Evolutionary conservation across 2,888 invertebrate species (phyloP).

Genomic region (Ormyrus pomaceus): DNA sequence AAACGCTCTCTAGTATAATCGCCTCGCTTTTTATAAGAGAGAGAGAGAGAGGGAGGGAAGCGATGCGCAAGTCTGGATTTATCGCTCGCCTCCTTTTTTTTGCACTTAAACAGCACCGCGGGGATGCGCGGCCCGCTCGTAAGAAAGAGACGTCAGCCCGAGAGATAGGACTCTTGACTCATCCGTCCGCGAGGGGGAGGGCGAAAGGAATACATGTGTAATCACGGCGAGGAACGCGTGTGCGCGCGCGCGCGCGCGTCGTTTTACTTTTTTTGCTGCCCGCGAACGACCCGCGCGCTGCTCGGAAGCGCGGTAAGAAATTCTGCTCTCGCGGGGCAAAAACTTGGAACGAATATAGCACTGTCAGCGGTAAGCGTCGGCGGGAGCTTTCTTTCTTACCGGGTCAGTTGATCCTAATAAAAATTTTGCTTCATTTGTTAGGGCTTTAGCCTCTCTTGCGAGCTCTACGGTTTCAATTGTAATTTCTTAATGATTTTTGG

Average conservation of each 20-base stretch:
- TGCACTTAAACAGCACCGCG: slow-evolving; percentile 27
- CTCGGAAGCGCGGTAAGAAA: neutral
- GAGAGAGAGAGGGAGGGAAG: neutral
- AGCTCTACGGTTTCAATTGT: too few species aligned
- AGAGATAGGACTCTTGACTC: slow-evolving; percentile 43
- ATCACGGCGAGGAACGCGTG: slow-evolving; percentile 7
- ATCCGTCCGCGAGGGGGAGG: neutral
- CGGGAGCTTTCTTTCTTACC: neutral
- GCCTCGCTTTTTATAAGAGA: slow-evolving; percentile 22
- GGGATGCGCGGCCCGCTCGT: neutral
- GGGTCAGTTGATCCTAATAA: neutral
- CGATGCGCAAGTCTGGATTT: slow-evolving; percentile 31
- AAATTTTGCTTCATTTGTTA: too few species aligned
- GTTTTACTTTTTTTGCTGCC: slow-evolving; percentile 20
- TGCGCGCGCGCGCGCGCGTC: neutral
- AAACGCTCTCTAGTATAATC: slow-evolving; percentile 63
- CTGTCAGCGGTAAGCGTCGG: slow-evolving; percentile 1
- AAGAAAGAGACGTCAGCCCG: slow-evolving; percentile 34
- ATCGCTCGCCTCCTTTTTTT: slow-evolving; percentile 23
- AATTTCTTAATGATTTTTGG: too few species aligned
- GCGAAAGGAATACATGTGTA: slow-evolving; percentile 8
- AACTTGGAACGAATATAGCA: slow-evolving; percentile 13
- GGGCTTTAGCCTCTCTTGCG: too few species aligned
- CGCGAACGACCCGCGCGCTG: neutral
- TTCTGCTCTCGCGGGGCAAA: neutral